Evolutionary conservation across 2,888 invertebrate genomes (phyloP).

Genomic region (Microplitis deprimator): DNA sequence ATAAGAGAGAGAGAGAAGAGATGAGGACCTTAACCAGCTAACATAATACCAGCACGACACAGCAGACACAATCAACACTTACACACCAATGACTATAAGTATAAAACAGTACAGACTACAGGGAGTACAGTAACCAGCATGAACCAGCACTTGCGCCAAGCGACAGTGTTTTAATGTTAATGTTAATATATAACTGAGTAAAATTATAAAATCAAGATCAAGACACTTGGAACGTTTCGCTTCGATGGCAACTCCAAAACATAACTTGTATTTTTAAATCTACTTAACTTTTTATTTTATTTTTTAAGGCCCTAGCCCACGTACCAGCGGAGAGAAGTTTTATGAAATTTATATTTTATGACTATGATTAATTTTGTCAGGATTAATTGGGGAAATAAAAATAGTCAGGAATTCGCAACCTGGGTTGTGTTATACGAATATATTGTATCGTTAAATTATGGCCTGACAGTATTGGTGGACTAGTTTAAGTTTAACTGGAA

Average conservation of each 20-base stretch:
- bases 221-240: not conserved
- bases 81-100: not conserved
- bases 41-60: not conserved
- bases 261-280: not conserved
- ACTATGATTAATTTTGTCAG: not conserved
- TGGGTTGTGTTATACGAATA: not conserved
- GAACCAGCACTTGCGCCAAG: constrained; percentile 15
- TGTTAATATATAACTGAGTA: not conserved
- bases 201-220: not conserved
- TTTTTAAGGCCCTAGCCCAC: not conserved
- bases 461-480: not conserved
- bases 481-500: not conserved
- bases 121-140: constrained; percentile 5
- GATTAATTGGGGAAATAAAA: not conserved
- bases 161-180: not conserved
- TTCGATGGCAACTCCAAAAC: not conserved
- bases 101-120: not conserved
- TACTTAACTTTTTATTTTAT: not conserved
- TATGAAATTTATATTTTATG: not conserved
- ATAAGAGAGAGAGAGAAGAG: not conserved
- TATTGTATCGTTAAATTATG: not conserved
- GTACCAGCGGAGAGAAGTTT: not conserved
- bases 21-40: not conserved
- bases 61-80: not conserved
- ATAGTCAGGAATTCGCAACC: not conserved